Evolutionary conservation across 2,113 vertebrate genomes (phyloP).

Genomic region (Oenanthe melanoleuca): DNA sequence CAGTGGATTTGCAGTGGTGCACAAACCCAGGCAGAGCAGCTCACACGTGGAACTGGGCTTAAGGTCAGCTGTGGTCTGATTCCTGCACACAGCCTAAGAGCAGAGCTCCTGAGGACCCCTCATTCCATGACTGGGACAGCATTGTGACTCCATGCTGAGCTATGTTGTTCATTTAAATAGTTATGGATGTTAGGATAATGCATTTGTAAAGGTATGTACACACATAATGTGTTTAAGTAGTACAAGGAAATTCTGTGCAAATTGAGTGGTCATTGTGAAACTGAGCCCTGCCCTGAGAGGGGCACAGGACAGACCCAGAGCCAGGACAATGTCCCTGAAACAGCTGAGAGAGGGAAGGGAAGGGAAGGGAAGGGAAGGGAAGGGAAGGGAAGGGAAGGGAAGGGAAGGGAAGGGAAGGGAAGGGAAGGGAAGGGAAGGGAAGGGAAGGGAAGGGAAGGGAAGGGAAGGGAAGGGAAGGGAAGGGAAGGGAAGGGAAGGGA

Average conservation of each 20-base stretch:
- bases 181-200: neutral
- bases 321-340: neutral
- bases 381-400: no score
- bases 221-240: neutral
- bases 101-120: neutral
- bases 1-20: neutral
- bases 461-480: no score
- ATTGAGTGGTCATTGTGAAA: neutral
- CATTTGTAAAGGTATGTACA: neutral
- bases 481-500: no score
- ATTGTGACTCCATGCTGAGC: neutral
- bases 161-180: neutral
- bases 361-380: no score
- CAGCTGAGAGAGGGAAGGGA: neutral
- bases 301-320: neutral
- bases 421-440: no score
- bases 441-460: no score
- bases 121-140: neutral
- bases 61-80: neutral
- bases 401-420: no score
- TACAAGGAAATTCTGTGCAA: neutral
- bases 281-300: neutral
- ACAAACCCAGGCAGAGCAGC: neutral
- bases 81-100: accelerated
- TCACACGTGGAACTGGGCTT: accelerated